Base-by-base conservation (phyloP, 2,888 invertebrate species). In the Yponomeuta sedellus region DNA sequence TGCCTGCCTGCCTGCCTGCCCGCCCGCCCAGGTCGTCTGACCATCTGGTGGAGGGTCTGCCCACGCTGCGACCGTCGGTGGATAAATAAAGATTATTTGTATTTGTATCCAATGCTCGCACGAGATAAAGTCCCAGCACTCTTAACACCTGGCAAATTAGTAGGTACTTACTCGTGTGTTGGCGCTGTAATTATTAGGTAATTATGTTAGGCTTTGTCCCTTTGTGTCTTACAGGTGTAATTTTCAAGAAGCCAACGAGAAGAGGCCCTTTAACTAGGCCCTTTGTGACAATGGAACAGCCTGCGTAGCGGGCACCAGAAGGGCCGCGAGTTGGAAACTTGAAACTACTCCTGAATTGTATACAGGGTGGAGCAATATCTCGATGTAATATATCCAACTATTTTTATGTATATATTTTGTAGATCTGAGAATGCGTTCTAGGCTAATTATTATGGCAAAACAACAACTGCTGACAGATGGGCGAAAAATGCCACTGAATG, bases 151-250 rank as follows among this genome's bases (percentile, higher is more conserved):
- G n/a, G 16, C 16, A 52, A 52, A 52, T 52, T 52, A 52, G 16
- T 52, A 34, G 8, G 28, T 28, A 28, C 34, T 8, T 34, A 52
- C 44, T 52, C 4, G 2, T 52, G 8, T 16, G 44, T 52, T 52
- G 12, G 44, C 16, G 16, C 44, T 59, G 22, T 59, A 59, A 59
- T 59, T 59, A 59, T 59, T 20, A 22, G 59, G 59, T 59, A 22
- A 59, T 59, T 59, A 59, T 59, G 25, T 58, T 11, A 20, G 59
- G 59, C 59, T 25, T 20, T 59, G 59, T 59, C 25, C 22, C 20
- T 59, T 59, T 59, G 44, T 52, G 16, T 52, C 44, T 52, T 52
- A 52, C 44, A 52, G 44, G 44, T 52, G 44, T 52, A 52, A 52
- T 52, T 52, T 52, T 52, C 44, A 52, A 52, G 44, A 52, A 16